These are phyloP conservation scores for Pachyrhynchus sulphureomaculatus DNA, from an alignment of 1,140 invertebrate species.

Conservation along the genomic window DNA sequence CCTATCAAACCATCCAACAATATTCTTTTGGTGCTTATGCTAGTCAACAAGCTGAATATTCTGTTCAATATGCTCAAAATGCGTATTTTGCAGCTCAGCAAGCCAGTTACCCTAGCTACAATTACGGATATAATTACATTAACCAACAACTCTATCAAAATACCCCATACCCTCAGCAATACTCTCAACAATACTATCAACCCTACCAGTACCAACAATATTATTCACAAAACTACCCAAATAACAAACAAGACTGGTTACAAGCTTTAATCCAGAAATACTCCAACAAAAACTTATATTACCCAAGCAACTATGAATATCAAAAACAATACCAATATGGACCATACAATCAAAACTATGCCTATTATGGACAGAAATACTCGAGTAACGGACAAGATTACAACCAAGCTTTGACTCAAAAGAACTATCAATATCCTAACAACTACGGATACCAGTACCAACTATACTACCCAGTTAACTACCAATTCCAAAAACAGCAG, in stretches of 20 bases:
- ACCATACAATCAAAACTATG: not conserved
- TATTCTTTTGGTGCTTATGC: not conserved
- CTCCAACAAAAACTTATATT: not conserved
- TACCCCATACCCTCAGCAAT: not conserved
- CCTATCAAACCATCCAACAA: not conserved
- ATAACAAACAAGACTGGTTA: not conserved
- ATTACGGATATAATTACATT: too few relatives aligned
- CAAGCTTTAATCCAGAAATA: not conserved
- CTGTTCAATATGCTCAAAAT: not conserved
- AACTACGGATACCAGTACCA: too few relatives aligned
- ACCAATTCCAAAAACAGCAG: too few relatives aligned
- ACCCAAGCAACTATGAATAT: not conserved
- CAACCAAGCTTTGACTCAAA: not conserved
- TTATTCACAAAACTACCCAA: not conserved
- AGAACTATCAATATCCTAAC: not conserved
- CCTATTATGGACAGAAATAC: not conserved
- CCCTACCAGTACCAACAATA: not conserved
- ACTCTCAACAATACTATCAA: not conserved
- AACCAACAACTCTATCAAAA: not conserved
- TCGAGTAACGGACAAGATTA: not conserved
- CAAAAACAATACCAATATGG: not conserved
- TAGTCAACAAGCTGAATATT: not conserved
- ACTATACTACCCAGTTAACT: too few relatives aligned
- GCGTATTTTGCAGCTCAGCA: not conserved
- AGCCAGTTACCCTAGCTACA: not conserved